Conservation (phyloP, 1,140 invertebrate genomes). For the Polypedilum pembai region DNA sequence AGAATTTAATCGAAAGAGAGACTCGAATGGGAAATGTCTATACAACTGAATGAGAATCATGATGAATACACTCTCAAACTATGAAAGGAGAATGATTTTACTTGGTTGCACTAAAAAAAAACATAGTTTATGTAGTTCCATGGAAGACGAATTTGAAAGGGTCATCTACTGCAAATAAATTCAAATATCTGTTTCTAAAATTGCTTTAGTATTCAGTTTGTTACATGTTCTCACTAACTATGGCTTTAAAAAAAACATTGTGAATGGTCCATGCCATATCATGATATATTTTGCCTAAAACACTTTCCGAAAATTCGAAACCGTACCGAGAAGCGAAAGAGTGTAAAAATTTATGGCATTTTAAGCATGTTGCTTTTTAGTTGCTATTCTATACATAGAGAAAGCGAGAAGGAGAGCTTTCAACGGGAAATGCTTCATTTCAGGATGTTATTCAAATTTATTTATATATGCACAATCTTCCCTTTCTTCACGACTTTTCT, state of each 20-base stretch:
- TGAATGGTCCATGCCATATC: neutral
- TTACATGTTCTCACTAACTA: neutral
- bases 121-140: too few species aligned
- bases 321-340: neutral
- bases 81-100: too few species aligned
- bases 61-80: too few species aligned
- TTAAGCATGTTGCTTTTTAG: constrained; percentile 9
- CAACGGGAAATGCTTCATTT: constrained; percentile 11
- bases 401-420: neutral
- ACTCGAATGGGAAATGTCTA: too few species aligned
- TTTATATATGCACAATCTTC: neutral
- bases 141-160: neutral
- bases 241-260: neutral
- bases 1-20: too few species aligned
- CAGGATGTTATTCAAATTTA: constrained; percentile 12
- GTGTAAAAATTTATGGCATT: neutral
- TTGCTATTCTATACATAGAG: neutral
- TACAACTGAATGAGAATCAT: too few species aligned
- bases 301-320: neutral
- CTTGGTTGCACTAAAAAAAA: too few species aligned
- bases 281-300: neutral
- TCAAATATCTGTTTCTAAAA: neutral
- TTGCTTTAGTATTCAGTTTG: neutral
- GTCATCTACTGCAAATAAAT: constrained; percentile 12
- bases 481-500: neutral